A percentile compares a stretch with the other conserved stretches of the same genome.
phyloP scores from a whole-genome alignment of 2,888 invertebrate species.

The Aporophyla lueneburgensis region DNA sequence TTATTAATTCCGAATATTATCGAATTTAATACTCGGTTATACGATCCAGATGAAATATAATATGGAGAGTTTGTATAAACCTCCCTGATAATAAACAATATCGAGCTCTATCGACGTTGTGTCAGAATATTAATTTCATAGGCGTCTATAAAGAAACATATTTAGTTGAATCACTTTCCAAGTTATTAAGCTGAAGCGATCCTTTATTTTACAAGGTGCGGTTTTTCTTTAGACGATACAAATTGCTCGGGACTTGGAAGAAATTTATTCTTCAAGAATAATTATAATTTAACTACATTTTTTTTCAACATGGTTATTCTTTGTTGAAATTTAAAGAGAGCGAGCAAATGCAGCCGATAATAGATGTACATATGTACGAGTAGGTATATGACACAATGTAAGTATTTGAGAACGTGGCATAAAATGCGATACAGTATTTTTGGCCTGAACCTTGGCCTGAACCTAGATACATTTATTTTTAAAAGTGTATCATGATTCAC shows the following conservation, averaged over 20 bases:
- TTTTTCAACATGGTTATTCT: background rate
- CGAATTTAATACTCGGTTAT: slow-evolving; percentile 74
- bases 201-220: slow-evolving; percentile 33
- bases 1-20: slow-evolving; percentile 76
- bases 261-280: slow-evolving; percentile 13
- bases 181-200: slow-evolving; percentile 34
- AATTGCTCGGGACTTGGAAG: slow-evolving; percentile 9
- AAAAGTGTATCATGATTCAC: slow-evolving; percentile 61
- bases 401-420: slow-evolving; percentile 23
- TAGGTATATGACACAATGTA: background rate
- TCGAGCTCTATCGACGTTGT: slow-evolving; percentile 76
- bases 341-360: background rate
- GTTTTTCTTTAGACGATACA: slow-evolving; percentile 31
- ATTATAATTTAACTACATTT: slow-evolving; percentile 5
- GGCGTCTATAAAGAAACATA: slow-evolving; percentile 60
- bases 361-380: background rate
- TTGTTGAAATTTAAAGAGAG: background rate
- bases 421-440: slow-evolving; percentile 44
- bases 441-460: slow-evolving; percentile 32
- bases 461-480: slow-evolving; percentile 56
- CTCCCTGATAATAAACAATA: slow-evolving; percentile 80
- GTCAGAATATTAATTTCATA: slow-evolving; percentile 80
- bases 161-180: slow-evolving; percentile 55
- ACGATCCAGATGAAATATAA: slow-evolving; percentile 78
- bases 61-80: slow-evolving; percentile 78